Evolutionary conservation across 2,888 invertebrate genomes (phyloP).

Genomic region (Drosophila leonis): DNA sequence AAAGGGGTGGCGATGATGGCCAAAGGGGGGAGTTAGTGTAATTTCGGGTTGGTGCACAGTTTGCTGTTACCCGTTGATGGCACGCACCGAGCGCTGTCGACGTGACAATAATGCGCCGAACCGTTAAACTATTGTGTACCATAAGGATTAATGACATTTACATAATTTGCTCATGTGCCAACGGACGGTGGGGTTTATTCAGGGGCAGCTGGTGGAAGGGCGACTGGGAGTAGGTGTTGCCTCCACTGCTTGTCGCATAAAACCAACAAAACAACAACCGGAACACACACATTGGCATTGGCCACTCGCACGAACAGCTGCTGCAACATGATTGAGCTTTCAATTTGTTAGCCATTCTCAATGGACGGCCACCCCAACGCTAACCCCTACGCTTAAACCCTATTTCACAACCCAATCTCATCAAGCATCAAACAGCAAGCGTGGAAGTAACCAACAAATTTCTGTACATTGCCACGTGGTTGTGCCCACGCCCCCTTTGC

Average conservation of each 20-base stretch:
- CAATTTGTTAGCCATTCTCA: conserved; percentile 71
- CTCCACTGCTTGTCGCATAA: conserved; percentile 41
- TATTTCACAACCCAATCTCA: conserved; percentile 22
- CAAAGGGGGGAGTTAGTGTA: neutral
- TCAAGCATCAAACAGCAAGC: conserved; percentile 16
- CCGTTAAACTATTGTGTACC: conserved; percentile 82
- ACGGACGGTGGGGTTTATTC: conserved; percentile 9
- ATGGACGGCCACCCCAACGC: neutral
- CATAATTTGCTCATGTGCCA: conserved; percentile 76
- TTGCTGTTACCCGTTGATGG: conserved; percentile 54
- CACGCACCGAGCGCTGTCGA: conserved; percentile 59
- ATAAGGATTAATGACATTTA: conserved; percentile 82
- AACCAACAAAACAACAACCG: conserved; percentile 56
- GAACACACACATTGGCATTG: conserved; percentile 51
- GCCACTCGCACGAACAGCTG: conserved; percentile 77
- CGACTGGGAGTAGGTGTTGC: conserved; percentile 26
- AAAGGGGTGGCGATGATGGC: neutral
- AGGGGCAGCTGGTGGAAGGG: conserved; percentile 18
- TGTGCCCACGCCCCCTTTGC: neutral
- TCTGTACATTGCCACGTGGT: conserved; percentile 62
- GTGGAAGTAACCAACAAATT: conserved; percentile 35
- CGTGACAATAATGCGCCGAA: conserved; percentile 82
- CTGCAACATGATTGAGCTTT: conserved; percentile 82
- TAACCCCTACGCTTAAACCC: neutral
- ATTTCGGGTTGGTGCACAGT: conserved; percentile 40